Evolutionary conservation across 2,888 invertebrate genomes (phyloP).

Genomic region (Noctua fimbriata): DNA sequence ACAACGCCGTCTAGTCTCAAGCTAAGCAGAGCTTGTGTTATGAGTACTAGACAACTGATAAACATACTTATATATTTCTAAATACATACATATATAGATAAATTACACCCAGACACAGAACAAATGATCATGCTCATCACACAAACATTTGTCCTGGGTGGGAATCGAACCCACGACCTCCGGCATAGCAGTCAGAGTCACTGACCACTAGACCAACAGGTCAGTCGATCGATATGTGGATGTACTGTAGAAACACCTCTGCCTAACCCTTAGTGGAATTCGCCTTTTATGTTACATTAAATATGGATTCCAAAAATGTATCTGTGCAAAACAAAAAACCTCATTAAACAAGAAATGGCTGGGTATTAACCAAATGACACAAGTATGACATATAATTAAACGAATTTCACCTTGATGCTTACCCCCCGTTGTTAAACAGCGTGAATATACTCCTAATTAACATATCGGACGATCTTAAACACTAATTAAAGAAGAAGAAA

Average conservation of each 20-base stretch:
- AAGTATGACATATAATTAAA: slow-evolving; percentile 30
- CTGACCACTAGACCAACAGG: too few relatives aligned
- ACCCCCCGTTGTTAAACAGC: slow-evolving; percentile 59
- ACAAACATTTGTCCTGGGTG: too few relatives aligned
- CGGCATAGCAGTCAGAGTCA: too few relatives aligned
- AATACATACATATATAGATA: too few relatives aligned
- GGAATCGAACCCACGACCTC: too few relatives aligned
- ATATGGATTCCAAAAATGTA: not conserved
- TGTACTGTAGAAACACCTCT: not conserved
- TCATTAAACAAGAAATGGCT: not conserved
- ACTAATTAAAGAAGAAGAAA: slow-evolving; percentile 55
- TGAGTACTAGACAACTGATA: too few relatives aligned
- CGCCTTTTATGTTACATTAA: not conserved
- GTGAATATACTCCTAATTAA: slow-evolving; percentile 58
- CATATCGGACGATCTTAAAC: slow-evolving; percentile 46
- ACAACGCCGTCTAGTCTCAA: too few relatives aligned
- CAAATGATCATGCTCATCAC: too few relatives aligned
- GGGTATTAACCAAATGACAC: slow-evolving; percentile 6
- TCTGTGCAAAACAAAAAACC: not conserved
- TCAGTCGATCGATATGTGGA: not conserved
- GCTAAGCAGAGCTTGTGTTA: too few relatives aligned
- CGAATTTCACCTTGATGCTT: slow-evolving; percentile 59
- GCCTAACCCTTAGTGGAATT: not conserved
- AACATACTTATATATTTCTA: too few relatives aligned
- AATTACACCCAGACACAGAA: too few relatives aligned